Evolutionary conservation across 1,140 invertebrate species (phyloP), one percentile per base, ranked within the genome.

Genomic region (Calephelis nemesis): DNA sequence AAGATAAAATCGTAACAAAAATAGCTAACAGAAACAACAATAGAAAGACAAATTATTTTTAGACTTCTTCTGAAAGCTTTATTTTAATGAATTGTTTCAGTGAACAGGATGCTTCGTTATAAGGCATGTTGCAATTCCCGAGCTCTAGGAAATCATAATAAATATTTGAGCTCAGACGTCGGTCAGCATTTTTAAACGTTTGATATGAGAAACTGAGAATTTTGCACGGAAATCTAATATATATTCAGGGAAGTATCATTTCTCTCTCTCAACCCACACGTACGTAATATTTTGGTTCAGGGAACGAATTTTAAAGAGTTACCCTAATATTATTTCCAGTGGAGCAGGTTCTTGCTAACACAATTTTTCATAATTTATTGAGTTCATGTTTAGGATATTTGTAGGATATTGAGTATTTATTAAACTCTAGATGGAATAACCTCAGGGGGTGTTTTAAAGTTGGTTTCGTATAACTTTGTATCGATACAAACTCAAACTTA

Each of bases 271-370:
- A 39, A 39, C 54, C 54, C 52, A 5, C 54, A 60, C 54, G 30
- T 60, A 60, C 54, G 12, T 39, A 39, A 39, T 60, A 60, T 60
- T 60, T 60, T 60, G 54, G 54, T 40, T 60, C 19, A 12, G 54
- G 19, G 4, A 12, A 60, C 19, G 54, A 60, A 60, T 60, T 60
- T 60, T 12, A 60, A 60, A 12, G 30, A 60, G 54, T 60, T 60
- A 30, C 30, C 19, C 5, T 60, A 60, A 60, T 60, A 40, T 60
- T n/a, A 39, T 60, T 39, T 60, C 54, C 30, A 12, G 19, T 60
- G 54, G 15, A 11, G 54, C 39, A 60, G 54, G 10, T 39, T 54
- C 30, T 60, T 40, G 10, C 54, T 60, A 60, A 60, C 30, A 30
- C 30, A 40, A 60, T 60, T 60, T n/a, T 60, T 7, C 5, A 60